Evolutionary conservation across 2,113 vertebrate species (phyloP), one percentile per base, ranked within the genome.

Genomic region (Tupaia chinensis): DNA sequence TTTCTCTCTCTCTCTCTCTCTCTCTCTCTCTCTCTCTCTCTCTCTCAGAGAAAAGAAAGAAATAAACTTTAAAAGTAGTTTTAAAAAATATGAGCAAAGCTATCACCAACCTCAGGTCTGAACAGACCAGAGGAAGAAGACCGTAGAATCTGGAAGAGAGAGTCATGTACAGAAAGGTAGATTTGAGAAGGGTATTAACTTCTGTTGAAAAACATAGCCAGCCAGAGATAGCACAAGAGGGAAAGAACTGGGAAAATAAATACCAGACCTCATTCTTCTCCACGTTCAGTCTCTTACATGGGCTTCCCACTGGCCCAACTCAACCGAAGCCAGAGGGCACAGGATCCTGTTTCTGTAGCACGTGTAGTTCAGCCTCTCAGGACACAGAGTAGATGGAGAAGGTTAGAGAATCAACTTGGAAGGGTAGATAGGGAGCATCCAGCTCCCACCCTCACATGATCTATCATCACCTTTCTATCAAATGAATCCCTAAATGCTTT

Each of bases 211-310:
- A 25, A 81, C 44, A 86, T 19, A 85, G 61, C 23, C 34, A 80
- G 34, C 44, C 19, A 89, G 66, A 58, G 22, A 11, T 27, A 82
- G 69, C 22, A 14, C 29, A 76, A 10, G n/a, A 95, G 25, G 29
- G 32, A 94, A 27, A 7, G 12, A 94, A 84, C 66, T 91, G 19
- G 74, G 29, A 58, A 89, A 94, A 73, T 78, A 86, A 95, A 78
- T 89, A n/a, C 11, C 19, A 77, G 63, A n/a, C 44, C 10, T 86
- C 63, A 83, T 89, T 86, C 32, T 56, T 63, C 54, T 77, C 53
- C 68, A 93, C 76, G 91, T 91, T 91, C 22, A 86, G n/a, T 77
- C 22, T 96, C 13, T 60, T 92, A 10, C 58, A 74, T 58, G 25
- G 34, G 14, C 22, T 89, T 90, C 29, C 63, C 16, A 27, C 32